A percentile compares a stretch with the other conserved stretches of the same genome.
Conservation (phyloP, 2,888 invertebrate species). For the Fabriciana adippe region DNA sequence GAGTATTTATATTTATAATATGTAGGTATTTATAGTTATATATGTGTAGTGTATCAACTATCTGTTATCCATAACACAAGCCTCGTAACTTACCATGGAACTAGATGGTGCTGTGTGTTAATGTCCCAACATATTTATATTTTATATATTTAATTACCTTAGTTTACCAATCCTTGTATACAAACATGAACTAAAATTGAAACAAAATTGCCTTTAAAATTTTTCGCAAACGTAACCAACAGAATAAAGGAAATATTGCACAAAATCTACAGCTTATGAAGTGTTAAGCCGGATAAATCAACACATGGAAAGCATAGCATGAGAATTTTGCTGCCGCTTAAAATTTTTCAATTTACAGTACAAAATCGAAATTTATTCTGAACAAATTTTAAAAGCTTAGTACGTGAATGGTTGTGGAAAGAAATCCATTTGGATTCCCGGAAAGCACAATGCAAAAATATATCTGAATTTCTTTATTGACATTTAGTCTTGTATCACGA, state of each 20-base stretch:
- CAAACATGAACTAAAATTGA: slow-evolving; percentile 6
- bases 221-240: slow-evolving; percentile 11
- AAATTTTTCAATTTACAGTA: slow-evolving; percentile 10
- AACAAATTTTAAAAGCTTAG: slow-evolving; percentile 6
- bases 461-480: neutral
- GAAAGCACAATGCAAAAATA: neutral
- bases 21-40: too few species aligned
- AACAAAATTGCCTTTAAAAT: neutral
- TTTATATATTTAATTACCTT: too few species aligned
- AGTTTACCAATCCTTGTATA: too few species aligned
- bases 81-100: too few species aligned
- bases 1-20: too few species aligned
- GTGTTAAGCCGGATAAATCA: slow-evolving; percentile 25
- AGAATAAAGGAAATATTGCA: slow-evolving; percentile 15
- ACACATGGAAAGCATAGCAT: slow-evolving; percentile 5
- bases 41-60: too few species aligned
- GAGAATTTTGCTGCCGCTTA: slow-evolving; percentile 4
- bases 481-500: too few species aligned
- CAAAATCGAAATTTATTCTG: slow-evolving; percentile 16
- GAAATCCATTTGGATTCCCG: neutral
- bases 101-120: too few species aligned
- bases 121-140: too few species aligned
- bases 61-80: too few species aligned
- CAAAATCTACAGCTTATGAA: slow-evolving; percentile 21
- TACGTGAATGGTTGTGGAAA: neutral